Base-by-base conservation (phyloP, 2,113 vertebrate genomes). In the Puntigrus tetrazona region DNA sequence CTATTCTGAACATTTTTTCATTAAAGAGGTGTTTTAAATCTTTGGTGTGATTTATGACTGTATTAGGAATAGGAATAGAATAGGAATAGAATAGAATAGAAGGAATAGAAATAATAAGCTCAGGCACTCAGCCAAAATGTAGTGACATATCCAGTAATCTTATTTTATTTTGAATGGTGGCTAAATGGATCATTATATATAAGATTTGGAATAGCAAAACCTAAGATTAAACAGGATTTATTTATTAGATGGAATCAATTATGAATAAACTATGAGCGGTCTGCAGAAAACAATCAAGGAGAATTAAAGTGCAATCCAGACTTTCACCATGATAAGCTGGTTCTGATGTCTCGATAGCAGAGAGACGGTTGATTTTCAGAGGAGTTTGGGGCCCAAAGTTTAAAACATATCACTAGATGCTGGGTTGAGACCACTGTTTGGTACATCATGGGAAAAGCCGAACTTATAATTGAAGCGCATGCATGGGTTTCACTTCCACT, bases 401-500 rank as follows among this genome's bases (percentile, higher is more conserved):
- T 36, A 75, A 75, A 81, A 55, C 47, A 75, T 52, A 45, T 2
- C 16, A 50, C 45, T 59, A 70, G n/a, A 86, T 41, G 10, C 29
- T 45, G 45, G 57, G 9, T 4, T 45, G 45, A 47, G 16, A 77
- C 47, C 41, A 81, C 70, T 81, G n/a, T n/a, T n/a, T n/a, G n/a
- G n/a, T n/a, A n/a, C 78, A 34, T 43, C 82, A 73, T 87, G 78
- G 83, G 34, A 63, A 84, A 57, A 73, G 36, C 70, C 55, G 83
- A 85, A 87, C 61, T 59, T 50, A n/a, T n/a, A 80, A 81, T 83
- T 80, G 59, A 81, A 87, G 55, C 22, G 73, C 22, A 47, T n/a
- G 78, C 50, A 82, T 47, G 61, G 78, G 83, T 61, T 87, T 87
- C 78, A 87, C 81, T 41, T 77, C 43, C 70, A 76, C 36, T 43